Evolutionary conservation across 1,140 invertebrate species (phyloP).

Genomic region (Eumeta japonica): DNA sequence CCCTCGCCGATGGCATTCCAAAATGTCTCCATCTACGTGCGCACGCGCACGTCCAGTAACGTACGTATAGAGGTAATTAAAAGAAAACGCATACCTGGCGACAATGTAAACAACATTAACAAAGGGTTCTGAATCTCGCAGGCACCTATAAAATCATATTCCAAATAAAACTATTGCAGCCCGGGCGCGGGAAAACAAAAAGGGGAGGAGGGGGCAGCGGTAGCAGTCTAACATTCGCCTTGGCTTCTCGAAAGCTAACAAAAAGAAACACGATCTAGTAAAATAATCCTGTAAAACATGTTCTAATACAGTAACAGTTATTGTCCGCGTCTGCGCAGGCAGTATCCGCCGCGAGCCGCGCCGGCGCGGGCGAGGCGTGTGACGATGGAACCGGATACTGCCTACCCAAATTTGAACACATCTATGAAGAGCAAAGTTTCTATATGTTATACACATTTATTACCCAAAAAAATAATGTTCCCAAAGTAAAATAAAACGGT

Average conservation of each 20-base stretch:
- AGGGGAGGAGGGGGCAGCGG: slow-evolving; percentile 39
- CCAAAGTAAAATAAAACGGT: slow-evolving; percentile 15
- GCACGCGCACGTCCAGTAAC: no score
- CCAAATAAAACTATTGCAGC: slow-evolving; percentile 46
- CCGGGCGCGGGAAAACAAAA: slow-evolving; percentile 48
- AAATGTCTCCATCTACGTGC: no score
- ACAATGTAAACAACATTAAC: slow-evolving; percentile 58
- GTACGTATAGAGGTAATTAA: slow-evolving; percentile 35
- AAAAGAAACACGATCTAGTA: slow-evolving; percentile 52
- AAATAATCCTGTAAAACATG: slow-evolving; percentile 35
- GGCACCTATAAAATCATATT: slow-evolving; percentile 55
- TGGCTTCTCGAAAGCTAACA: slow-evolving; percentile 55
- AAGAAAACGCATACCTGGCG: slow-evolving; percentile 52
- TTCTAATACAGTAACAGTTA: slow-evolving; percentile 37
- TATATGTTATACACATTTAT: slow-evolving; percentile 46
- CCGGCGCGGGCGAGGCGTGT: no score
- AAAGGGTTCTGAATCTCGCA: slow-evolving; percentile 50
- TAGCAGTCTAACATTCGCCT: slow-evolving; percentile 56
- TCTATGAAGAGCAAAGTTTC: slow-evolving; percentile 43
- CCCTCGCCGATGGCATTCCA: no score
- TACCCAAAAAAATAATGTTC: slow-evolving; percentile 24
- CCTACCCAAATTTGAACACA: slow-evolving; percentile 43
- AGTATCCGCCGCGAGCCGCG: no score
- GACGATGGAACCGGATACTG: no score
- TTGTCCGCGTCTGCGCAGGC: slow-evolving; percentile 29